Conservation (phyloP, 2,113 vertebrate genomes). For the Forbesichthys papilliferus region DNA sequence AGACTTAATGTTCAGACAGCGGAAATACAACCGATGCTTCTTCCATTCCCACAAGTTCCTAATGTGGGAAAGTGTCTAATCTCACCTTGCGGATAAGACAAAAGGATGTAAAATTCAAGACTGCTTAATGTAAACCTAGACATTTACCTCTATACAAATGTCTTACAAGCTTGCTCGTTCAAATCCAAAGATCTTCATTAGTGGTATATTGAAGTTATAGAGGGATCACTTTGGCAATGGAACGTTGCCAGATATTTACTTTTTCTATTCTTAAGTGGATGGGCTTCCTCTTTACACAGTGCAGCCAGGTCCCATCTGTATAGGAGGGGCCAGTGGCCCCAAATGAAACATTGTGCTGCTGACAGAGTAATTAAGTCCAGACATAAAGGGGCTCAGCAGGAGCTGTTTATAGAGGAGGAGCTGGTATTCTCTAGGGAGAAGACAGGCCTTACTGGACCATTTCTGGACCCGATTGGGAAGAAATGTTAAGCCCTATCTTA, state of each 20-base stretch:
- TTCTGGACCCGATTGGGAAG: slow-evolving; percentile 25
- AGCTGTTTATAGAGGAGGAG: slow-evolving; percentile 64
- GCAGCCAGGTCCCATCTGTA: slow-evolving; percentile 53
- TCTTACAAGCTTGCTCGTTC: too few relatives aligned
- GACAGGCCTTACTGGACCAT: slow-evolving; percentile 34
- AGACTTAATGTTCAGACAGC: too few relatives aligned
- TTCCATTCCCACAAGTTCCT: too few relatives aligned
- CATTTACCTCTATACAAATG: too few relatives aligned
- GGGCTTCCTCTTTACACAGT: slow-evolving; percentile 28
- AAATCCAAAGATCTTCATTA: too few relatives aligned
- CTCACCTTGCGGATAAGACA: too few relatives aligned
- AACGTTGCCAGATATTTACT: slow-evolving; percentile 42
- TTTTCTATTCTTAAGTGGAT: slow-evolving; percentile 47
- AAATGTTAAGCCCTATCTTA: slow-evolving; percentile 12
- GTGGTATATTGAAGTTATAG: too few relatives aligned
- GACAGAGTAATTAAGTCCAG: slow-evolving; percentile 71
- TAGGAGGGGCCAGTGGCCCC: slow-evolving; percentile 44
- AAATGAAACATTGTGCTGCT: slow-evolving; percentile 61
- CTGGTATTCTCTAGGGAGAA: slow-evolving; percentile 54
- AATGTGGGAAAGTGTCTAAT: too few relatives aligned
- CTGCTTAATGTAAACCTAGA: too few relatives aligned
- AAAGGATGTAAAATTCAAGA: too few relatives aligned
- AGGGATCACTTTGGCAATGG: not conserved
- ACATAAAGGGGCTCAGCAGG: slow-evolving; percentile 75
- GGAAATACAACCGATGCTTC: too few relatives aligned